Evolutionary conservation across 2,797 vertebrate species (phyloP).

Genomic region (Xiphophorus birchmanni): DNA sequence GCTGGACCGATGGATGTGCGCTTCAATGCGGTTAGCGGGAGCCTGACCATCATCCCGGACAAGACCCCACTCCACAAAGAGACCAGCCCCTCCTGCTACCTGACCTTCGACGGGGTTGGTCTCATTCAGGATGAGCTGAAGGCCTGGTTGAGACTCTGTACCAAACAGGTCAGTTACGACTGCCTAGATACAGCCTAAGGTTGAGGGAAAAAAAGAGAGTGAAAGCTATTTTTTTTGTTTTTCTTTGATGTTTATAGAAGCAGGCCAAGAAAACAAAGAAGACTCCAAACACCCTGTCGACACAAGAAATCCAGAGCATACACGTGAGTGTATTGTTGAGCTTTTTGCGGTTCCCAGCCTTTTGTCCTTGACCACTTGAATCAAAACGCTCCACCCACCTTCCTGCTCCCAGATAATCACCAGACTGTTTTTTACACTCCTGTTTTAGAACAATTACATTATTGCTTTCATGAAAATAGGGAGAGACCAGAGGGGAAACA

Average conservation of each 20-base stretch:
- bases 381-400: conserved; percentile 1
- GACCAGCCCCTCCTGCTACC: conserved; percentile 76
- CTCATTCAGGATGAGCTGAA: conserved; percentile 89
- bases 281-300: conserved; percentile 86
- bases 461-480: conserved; percentile 6
- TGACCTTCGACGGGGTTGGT: conserved; percentile 89
- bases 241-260: conserved; percentile 79
- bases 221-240: conserved; percentile 8
- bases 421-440: conserved; percentile 6
- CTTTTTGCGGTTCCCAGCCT: conserved; percentile 4
- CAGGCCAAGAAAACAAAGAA: conserved; percentile 87
- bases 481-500: neutral
- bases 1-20: conserved; percentile 87
- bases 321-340: conserved; percentile 83
- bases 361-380: conserved; percentile 7
- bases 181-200: neutral
- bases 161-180: conserved; percentile 86
- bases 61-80: conserved; percentile 62
- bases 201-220: neutral
- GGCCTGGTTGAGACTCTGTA: conserved; percentile 93
- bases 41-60: conserved; percentile 81
- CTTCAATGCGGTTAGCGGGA: conserved; percentile 86
- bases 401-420: conserved; percentile 6
- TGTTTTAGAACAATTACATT: conserved; percentile 4
- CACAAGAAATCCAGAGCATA: conserved; percentile 91